These are phyloP conservation scores for Scotopteryx bipunctaria DNA, from an alignment of 2,888 invertebrate species.

Conservation along the genomic window DNA sequence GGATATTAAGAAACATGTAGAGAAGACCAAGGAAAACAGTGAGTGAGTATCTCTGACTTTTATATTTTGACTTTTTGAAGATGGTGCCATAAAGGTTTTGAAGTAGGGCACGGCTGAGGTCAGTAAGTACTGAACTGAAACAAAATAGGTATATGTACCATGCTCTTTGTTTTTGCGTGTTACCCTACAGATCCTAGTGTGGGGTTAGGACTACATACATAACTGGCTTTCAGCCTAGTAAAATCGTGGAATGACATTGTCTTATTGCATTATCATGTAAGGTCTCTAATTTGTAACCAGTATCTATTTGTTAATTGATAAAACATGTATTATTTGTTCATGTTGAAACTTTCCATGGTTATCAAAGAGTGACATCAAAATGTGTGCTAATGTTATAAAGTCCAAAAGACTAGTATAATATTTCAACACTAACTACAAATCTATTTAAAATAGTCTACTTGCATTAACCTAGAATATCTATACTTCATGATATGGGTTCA, in stretches of 20 bases:
- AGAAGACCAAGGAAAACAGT: constrained; percentile 90
- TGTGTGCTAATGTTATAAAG: neutral
- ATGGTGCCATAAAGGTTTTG: neutral
- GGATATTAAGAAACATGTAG: constrained; percentile 91
- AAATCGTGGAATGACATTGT: neutral
- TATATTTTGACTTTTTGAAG: neutral
- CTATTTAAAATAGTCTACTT: no score
- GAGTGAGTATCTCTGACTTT: constrained; percentile 87
- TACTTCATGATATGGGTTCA: no score
- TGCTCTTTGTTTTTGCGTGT: no score
- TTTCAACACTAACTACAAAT: no score
- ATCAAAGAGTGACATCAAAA: neutral
- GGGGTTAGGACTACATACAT: no score
- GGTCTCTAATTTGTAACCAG: neutral
- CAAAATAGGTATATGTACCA: no score
- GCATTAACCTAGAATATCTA: no score
- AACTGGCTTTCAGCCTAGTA: no score
- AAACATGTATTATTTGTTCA: constrained; percentile 23
- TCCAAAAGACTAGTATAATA: no score
- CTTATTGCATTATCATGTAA: neutral
- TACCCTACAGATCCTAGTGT: no score
- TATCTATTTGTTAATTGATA: constrained; percentile 18
- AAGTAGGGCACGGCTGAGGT: no score
- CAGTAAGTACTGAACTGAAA: no score
- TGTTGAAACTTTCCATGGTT: constrained; percentile 19